Percentiles rank a stretch among this genome's conserved stretches.
Conservation (phyloP, 2,888 invertebrate genomes). For the Diloba caeruleocephala region DNA sequence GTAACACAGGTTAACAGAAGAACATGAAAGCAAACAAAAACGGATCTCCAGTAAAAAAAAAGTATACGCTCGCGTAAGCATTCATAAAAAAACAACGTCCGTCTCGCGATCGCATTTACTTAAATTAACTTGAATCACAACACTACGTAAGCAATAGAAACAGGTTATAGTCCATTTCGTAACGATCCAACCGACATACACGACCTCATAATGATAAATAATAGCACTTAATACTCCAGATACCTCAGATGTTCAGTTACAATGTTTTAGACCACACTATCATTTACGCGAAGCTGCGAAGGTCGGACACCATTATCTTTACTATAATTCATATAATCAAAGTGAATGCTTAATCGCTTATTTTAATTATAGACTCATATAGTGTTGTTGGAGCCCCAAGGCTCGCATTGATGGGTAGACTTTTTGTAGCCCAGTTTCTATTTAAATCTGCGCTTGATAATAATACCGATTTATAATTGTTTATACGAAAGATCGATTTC, state of each 20-base stretch:
- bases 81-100: conserved; percentile 3
- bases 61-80: too few species aligned
- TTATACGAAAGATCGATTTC: conserved; percentile 16
- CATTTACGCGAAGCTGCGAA: conserved; percentile 28
- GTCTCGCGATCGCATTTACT: conserved; percentile 6
- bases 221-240: conserved; percentile 27
- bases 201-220: conserved; percentile 45
- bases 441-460: conserved; percentile 18
- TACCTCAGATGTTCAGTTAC: conserved; percentile 13
- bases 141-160: conserved; percentile 25
- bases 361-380: conserved; percentile 36
- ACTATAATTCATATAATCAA: conserved; percentile 25
- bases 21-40: conserved; percentile 9
- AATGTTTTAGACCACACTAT: conserved; percentile 15
- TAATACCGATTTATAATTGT: conserved; percentile 3
- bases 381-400: conserved; percentile 5
- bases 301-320: conserved; percentile 28
- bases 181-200: conserved; percentile 30
- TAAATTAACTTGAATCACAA: conserved; percentile 14
- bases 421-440: conserved; percentile 20
- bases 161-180: conserved; percentile 31
- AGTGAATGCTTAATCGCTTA: conserved; percentile 21
- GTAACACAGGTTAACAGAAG: neutral
- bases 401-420: conserved; percentile 8
- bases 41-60: neutral